These are phyloP conservation scores for Marmota flaviventris DNA, from an alignment of 2,113 vertebrate species.

Conservation along the genomic window DNA sequence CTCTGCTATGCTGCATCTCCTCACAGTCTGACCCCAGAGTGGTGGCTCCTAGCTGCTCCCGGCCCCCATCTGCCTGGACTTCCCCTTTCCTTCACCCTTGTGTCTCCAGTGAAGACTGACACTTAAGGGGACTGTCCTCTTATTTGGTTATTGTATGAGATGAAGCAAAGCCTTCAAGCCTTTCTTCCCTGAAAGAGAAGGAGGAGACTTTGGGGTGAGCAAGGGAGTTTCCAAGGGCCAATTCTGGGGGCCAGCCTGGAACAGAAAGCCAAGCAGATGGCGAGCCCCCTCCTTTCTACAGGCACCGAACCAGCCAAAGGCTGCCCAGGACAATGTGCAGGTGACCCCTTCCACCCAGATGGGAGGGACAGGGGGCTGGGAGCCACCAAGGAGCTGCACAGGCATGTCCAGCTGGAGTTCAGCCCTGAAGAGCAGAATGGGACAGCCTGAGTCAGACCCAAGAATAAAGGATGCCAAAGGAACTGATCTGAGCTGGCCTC, in stretches of 20 bases:
- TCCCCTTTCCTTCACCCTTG: not conserved
- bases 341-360: not conserved
- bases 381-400: not conserved
- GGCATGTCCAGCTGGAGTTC: not conserved
- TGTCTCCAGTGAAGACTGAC: not conserved
- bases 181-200: not conserved
- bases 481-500: not conserved
- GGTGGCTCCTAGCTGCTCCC: not conserved
- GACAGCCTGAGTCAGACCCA: not conserved
- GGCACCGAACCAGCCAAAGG: too few relatives aligned
- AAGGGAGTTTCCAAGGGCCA: not conserved
- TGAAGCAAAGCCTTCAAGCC: not conserved
- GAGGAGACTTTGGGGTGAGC: not conserved
- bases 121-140: not conserved
- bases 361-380: rapidly evolving
- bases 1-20: not conserved
- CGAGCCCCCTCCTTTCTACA: not conserved
- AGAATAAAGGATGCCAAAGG: not conserved
- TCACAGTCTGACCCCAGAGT: not conserved
- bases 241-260: too few relatives aligned
- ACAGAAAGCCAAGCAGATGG: rapidly evolving
- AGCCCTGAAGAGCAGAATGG: not conserved
- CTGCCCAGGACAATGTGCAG: rapidly evolving
- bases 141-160: not conserved
- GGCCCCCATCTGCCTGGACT: not conserved